phyloP scores from a whole-genome alignment of 2,113 vertebrate species.

The Hemibagrus wyckioides region DNA sequence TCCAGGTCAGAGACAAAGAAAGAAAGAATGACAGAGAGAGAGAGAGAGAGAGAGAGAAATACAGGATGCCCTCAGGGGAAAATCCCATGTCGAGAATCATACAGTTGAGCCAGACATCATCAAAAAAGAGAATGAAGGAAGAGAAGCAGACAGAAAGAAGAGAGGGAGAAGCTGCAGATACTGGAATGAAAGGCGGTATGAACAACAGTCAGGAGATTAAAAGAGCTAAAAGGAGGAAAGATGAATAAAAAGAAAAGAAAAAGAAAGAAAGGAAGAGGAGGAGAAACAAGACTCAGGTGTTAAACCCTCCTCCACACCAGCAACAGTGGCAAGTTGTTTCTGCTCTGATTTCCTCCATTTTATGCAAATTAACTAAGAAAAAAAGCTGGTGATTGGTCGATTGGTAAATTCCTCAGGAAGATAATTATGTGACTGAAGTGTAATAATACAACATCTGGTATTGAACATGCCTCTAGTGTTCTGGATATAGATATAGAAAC shows the following conservation, averaged over 20 bases:
- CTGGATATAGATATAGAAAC: background rate
- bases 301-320: background rate
- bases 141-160: background rate
- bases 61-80: background rate
- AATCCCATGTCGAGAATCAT: background rate
- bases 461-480: background rate
- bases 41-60: slow-evolving; percentile 7
- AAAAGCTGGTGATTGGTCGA: background rate
- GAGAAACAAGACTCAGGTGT: background rate
- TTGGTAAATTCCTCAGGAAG: background rate
- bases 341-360: background rate
- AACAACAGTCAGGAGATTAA: background rate
- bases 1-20: background rate
- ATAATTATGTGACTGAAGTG: background rate
- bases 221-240: background rate
- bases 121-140: background rate
- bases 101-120: background rate
- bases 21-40: background rate
- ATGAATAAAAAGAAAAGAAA: background rate
- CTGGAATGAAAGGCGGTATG: background rate
- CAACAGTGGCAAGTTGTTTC: background rate
- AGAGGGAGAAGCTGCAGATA: background rate
- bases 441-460: background rate
- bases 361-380: background rate
- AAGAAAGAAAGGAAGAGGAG: background rate